Evolutionary conservation across 35 echinoderm and acorn worm species (phyloP), one percentile per base, ranked within the genome.

Genomic region (Antedon bifida): DNA sequence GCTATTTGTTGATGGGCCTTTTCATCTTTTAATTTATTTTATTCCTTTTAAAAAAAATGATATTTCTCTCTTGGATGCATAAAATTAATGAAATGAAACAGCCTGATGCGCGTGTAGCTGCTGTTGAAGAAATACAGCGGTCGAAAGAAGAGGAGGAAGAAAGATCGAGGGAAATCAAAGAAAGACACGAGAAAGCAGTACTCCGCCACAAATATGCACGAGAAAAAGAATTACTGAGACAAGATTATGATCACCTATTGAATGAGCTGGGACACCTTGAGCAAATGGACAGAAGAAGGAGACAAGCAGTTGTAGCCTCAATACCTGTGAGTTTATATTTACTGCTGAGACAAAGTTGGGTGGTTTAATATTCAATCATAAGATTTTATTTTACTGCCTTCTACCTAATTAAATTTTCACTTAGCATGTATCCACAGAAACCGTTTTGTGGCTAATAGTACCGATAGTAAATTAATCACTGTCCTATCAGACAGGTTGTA

Each of bases 171-270:
- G 95, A 99, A 39, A 29, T 82, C 14, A 86, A 91, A 39, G 95
- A 99, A 56, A 76, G 91, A 34, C 84, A 90, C 21, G 88, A 90
- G 51, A 99, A 99, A 39, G 95, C 95, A 23, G 55, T 73, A 23
- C 80, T 99, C 19, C 84, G 95, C 55, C 95, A 99, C 46, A 89
- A 88, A 78, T 91, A 99, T 86, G 95, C 95, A 44, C 78, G 85
- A 42, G 83, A 93, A 56, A 92, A 92, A 36, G 90, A 87, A 32
- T 34, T 84, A 32, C 55, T 99, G 0, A 79, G 90, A 34, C 91
- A 88, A 77, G 95, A 92, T 77, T 86, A 75, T 12, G 78, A 78
- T 51, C 46, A 83, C 12, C 74, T 99, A 8, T 75, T 92, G 80
- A 80, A 87, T 36, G 88, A 99, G 31, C 82, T 99, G 0, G 88